These are phyloP conservation scores for Eilema sororculum DNA, from an alignment of 2,888 invertebrate genomes.

Conservation along the genomic window DNA sequence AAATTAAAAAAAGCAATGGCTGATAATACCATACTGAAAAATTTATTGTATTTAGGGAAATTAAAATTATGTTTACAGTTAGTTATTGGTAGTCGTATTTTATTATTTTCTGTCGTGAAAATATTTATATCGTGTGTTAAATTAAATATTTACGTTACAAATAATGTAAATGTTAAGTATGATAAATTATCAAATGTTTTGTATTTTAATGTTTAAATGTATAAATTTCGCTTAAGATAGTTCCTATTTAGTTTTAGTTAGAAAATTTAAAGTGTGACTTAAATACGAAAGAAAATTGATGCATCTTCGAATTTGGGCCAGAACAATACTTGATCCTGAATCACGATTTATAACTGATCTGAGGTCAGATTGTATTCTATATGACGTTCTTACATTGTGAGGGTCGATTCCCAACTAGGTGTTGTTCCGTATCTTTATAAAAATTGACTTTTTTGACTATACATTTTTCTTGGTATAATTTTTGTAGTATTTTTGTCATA, in stretches of 20 bases:
- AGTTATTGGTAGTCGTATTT: background rate
- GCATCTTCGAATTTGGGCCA: too few relatives aligned
- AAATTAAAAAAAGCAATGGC: too few relatives aligned
- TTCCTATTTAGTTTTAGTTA: constrained; percentile 42
- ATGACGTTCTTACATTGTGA: too few relatives aligned
- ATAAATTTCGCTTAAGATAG: constrained; percentile 34
- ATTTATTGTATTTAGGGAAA: background rate
- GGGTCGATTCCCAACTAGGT: too few relatives aligned
- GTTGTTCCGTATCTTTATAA: too few relatives aligned
- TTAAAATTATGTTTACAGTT: background rate
- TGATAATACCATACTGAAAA: background rate
- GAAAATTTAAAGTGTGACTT: constrained; percentile 9
- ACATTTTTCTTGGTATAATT: too few relatives aligned
- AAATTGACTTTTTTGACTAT: too few relatives aligned
- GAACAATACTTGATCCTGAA: too few relatives aligned
- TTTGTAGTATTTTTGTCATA: background rate
- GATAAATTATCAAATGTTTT: constrained; percentile 70
- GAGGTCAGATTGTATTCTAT: too few relatives aligned
- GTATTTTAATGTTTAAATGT: constrained; percentile 16
- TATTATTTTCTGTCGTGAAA: constrained; percentile 19
- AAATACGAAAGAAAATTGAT: background rate
- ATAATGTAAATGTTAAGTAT: constrained; percentile 67
- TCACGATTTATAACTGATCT: too few relatives aligned
- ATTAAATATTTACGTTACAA: constrained; percentile 45
- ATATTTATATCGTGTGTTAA: background rate